Base-by-base conservation (phyloP, 2,113 vertebrate genomes). In the Protobothrops flavoviridis region DNA sequence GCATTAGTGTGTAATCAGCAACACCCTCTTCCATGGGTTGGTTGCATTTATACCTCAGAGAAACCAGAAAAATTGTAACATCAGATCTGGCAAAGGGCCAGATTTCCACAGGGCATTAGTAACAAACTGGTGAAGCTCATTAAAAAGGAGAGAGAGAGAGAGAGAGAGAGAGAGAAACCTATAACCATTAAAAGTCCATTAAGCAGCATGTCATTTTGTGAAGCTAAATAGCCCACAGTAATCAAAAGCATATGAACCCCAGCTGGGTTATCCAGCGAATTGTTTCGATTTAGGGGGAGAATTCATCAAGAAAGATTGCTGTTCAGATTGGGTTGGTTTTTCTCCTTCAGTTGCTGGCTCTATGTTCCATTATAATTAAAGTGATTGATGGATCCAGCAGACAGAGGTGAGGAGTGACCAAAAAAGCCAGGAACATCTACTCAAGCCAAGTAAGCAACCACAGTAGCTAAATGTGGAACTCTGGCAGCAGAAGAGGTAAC, bases 101-200 rank as follows among this genome's bases (percentile, higher is more conserved):
- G 97, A 99, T 99, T 98, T 99, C 99, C 98, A 99, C 98, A 98
- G 98, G 99, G 98, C 98, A 99, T 99, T 99, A 99, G 98, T 98
- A 99, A 98, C 98, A 99, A 99, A 99, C 99, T 99, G 99, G 99
- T 99, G 98, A 99, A 98, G 98, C 99, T 99, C 99, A 99, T 99
- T 99, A 98, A 98, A 98, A 97, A 98, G 98, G 85, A 86, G 95
- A 98, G 85, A 86, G 95, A 98, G 97, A 91, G 64, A 61, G 39
- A 92, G 69, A 91, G 94, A 96, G 52, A 96, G 92, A 97, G 98
- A 99, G 97, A 98, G 98, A 99, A 99, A 99, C 98, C 99, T 99
- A 99, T 99, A 99, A 99, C 99, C 99, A 99, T 99, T 99, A 99
- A 99, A 99, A 99, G 98, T 98, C 98, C 99, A 99, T 99, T 99